phyloP scores from a whole-genome alignment of 2,888 invertebrate genomes.

The Mythimna lalbum region DNA sequence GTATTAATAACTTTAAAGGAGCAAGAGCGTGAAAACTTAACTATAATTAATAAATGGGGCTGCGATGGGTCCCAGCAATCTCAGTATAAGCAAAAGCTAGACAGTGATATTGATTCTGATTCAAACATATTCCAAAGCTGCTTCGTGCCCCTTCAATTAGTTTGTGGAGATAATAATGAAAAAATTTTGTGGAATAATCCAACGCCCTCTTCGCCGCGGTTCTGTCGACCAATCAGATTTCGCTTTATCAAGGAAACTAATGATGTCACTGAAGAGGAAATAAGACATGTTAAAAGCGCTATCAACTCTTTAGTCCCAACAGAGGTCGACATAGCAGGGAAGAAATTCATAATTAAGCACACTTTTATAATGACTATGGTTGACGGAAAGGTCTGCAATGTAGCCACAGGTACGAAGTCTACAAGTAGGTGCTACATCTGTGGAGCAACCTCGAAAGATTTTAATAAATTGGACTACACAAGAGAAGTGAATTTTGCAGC shows the following conservation, averaged over 20 bases:
- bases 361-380: not conserved
- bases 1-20: not conserved
- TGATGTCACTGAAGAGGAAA: no score
- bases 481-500: not conserved
- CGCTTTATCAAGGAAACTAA: no score
- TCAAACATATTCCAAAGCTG: not conserved
- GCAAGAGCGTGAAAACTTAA: not conserved
- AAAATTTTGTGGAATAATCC: not conserved
- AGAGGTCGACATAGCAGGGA: no score
- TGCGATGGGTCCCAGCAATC: not conserved
- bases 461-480: constrained; percentile 57
- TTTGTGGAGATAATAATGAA: constrained; percentile 2
- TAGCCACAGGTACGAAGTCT: constrained; percentile 68
- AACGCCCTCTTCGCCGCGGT: not conserved
- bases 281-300: no score
- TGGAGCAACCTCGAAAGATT: constrained; percentile 70
- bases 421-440: constrained; percentile 72
- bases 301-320: no score
- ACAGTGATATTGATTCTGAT: not conserved
- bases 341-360: no score
- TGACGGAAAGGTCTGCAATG: constrained; percentile 69
- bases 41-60: not conserved
- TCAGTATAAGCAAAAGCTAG: not conserved
- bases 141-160: not conserved
- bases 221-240: not conserved